Conservation (phyloP, 2,888 invertebrate species). For the Conchocele bisecta region DNA sequence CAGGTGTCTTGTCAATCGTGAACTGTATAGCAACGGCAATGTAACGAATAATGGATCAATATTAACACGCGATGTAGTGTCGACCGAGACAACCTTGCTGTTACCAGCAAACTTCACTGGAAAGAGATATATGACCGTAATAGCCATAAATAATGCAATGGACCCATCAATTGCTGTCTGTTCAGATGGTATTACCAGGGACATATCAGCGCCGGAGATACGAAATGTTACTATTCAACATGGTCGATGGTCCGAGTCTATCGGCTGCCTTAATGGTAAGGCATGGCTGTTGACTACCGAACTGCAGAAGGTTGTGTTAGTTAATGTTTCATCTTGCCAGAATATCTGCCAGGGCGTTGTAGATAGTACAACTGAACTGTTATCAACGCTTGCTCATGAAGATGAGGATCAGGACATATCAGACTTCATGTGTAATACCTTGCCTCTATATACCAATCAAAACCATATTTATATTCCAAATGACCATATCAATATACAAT, state of each 20-base stretch:
- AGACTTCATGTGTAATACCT: slow-evolving; percentile 22
- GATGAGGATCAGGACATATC: slow-evolving; percentile 20
- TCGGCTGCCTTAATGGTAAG: slow-evolving; percentile 44
- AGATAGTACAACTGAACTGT: no score
- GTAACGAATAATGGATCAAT: background rate
- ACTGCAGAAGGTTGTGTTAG: slow-evolving; percentile 32
- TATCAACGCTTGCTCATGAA: no score
- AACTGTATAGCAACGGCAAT: slow-evolving; percentile 3
- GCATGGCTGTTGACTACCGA: slow-evolving; percentile 47
- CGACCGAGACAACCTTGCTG: slow-evolving; percentile 9
- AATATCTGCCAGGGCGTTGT: slow-evolving; percentile 10
- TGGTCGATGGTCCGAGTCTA: slow-evolving; percentile 38
- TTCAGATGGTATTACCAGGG: slow-evolving; percentile 67
- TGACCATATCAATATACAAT: slow-evolving; percentile 52
- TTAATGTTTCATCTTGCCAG: slow-evolving; percentile 8
- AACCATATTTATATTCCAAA: slow-evolving; percentile 48
- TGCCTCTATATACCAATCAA: slow-evolving; percentile 4
- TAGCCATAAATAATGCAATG: slow-evolving; percentile 69
- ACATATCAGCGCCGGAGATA: slow-evolving; percentile 53
- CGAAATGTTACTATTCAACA: slow-evolving; percentile 48
- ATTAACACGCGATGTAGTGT: background rate
- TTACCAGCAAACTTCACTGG: slow-evolving; percentile 36
- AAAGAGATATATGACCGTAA: slow-evolving; percentile 37
- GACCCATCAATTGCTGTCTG: slow-evolving; percentile 65
- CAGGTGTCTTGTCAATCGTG: slow-evolving; percentile 33